Conservation (phyloP, 2,888 invertebrate genomes). For the Xestia c-nigrum region DNA sequence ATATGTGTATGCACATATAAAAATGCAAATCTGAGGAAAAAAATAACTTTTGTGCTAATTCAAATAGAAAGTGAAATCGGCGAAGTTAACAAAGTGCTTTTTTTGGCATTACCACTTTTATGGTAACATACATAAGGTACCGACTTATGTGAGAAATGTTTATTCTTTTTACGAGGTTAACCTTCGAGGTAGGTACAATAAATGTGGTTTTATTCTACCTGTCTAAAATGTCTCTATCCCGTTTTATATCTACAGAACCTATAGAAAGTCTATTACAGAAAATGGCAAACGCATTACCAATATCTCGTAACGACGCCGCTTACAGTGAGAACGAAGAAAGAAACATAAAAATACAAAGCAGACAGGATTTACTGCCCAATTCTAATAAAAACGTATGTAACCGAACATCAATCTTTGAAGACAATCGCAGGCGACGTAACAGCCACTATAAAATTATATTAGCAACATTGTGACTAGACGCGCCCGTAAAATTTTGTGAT, state of each 20-base stretch:
- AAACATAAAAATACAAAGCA: conserved; percentile 54
- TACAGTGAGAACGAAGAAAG: conserved; percentile 19
- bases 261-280: conserved; percentile 27
- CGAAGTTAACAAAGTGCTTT: conserved; percentile 3
- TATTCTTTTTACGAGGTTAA: background rate
- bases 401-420: conserved; percentile 62
- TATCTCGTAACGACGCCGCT: conserved; percentile 24
- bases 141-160: background rate
- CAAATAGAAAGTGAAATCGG: conserved; percentile 47
- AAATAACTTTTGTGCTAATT: conserved; percentile 26
- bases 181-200: background rate
- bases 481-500: conserved; percentile 71
- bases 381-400: conserved; percentile 63
- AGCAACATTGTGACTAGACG: conserved; percentile 61
- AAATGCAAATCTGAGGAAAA: conserved; percentile 53
- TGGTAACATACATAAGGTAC: background rate
- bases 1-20: conserved; percentile 38
- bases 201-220: background rate
- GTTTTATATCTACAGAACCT: conserved; percentile 4
- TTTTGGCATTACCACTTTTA: background rate
- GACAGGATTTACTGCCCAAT: conserved; percentile 49
- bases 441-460: conserved; percentile 66
- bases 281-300: conserved; percentile 39
- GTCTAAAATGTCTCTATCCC: background rate
- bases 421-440: conserved; percentile 61